Evolutionary conservation across 2,888 invertebrate genomes (phyloP).

Genomic region (Criorhina ranunculi): DNA sequence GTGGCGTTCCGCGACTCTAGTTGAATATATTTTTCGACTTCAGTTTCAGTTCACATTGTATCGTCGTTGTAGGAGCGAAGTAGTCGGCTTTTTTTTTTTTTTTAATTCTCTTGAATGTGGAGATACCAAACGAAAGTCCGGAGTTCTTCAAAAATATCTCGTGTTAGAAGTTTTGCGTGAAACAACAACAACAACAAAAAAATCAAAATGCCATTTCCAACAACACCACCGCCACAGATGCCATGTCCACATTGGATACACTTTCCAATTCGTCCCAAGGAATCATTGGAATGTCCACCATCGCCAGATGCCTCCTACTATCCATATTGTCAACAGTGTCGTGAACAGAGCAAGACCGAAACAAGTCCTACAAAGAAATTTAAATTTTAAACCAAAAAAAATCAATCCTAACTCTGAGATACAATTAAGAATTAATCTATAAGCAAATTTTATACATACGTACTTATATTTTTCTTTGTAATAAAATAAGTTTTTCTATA

Average conservation of each 20-base stretch:
- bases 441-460: not conserved
- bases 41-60: conserved; percentile 53
- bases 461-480: not conserved
- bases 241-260: conserved; percentile 84
- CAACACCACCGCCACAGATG: conserved; percentile 82
- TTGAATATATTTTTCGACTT: conserved; percentile 53
- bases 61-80: conserved; percentile 48
- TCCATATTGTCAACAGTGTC: conserved; percentile 53
- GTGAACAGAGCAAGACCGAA: conserved; percentile 18
- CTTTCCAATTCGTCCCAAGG: conserved; percentile 81
- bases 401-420: too few species aligned
- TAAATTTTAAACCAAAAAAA: conserved; percentile 36
- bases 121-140: conserved; percentile 35
- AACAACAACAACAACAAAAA: too few species aligned
- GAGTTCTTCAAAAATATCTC: conserved; percentile 27
- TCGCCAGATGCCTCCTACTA: conserved; percentile 53
- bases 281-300: conserved; percentile 53
- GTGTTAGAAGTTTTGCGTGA: too few species aligned
- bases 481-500: conserved; percentile 5
- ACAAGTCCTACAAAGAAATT: conserved; percentile 42
- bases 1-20: conserved; percentile 26
- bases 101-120: conserved; percentile 20
- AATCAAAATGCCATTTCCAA: conserved; percentile 82
- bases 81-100: conserved; percentile 59
- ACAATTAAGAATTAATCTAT: not conserved